These are phyloP conservation scores for Pterocles orientalis DNA, from an alignment of 2,113 vertebrate genomes.

Conservation along the genomic window DNA sequence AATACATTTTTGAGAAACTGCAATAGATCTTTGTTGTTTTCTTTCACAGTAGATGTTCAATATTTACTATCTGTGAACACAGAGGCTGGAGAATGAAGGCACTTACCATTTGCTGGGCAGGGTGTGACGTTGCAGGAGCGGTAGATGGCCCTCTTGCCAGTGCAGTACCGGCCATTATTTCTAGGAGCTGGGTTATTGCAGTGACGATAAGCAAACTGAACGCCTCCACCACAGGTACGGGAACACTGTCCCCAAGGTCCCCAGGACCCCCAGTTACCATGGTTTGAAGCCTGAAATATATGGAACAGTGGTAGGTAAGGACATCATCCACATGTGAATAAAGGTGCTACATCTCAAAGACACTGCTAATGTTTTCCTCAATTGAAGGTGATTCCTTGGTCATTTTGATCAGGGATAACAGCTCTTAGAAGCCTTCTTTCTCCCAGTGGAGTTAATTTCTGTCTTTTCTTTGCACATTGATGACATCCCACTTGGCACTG, in stretches of 20 bases:
- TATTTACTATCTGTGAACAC: background rate
- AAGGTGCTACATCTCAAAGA: background rate
- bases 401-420: background rate
- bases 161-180: constrained; percentile 94
- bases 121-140: constrained; percentile 87
- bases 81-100: background rate
- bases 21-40: background rate
- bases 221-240: constrained; percentile 89
- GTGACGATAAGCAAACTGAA: constrained; percentile 93
- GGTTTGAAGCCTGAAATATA: constrained; percentile 87
- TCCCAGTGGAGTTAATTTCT: background rate
- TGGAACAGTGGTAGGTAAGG: background rate
- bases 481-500: background rate
- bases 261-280: constrained; percentile 98
- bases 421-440: background rate
- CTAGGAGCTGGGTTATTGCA: constrained; percentile 96
- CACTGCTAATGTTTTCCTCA: background rate
- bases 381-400: background rate
- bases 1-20: background rate
- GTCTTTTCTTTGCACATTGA: background rate
- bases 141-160: constrained; percentile 92
- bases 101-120: constrained; percentile 84
- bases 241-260: constrained; percentile 94
- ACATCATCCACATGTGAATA: background rate
- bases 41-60: background rate